Evolutionary conservation across 2,113 vertebrate genomes (phyloP).

Genomic region (Triplophysa tibetana): DNA sequence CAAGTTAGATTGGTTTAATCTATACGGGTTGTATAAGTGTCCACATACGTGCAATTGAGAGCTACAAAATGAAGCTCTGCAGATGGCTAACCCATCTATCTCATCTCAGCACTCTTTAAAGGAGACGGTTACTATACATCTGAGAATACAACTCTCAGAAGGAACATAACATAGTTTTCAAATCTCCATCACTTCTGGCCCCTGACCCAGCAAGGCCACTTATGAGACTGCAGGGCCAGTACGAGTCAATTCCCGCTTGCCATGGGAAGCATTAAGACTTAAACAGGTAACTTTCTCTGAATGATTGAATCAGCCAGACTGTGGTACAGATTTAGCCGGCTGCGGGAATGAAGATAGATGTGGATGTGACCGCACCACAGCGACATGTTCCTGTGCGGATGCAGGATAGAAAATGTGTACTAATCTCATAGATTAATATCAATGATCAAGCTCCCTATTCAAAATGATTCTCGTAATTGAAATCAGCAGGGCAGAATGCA

Average conservation of each 20-base stretch:
- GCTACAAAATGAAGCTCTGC: neutral
- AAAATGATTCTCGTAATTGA: constrained; percentile 70
- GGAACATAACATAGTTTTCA: constrained; percentile 61
- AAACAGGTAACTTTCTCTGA: neutral
- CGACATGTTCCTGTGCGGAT: constrained; percentile 42
- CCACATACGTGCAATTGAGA: neutral
- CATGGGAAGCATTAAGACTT: neutral
- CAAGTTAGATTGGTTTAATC: neutral
- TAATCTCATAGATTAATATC: constrained; percentile 71
- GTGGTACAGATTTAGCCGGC: neutral
- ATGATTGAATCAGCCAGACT: neutral
- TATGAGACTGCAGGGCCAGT: constrained; percentile 64
- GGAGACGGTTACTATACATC: constrained; percentile 60
- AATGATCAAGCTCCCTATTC: constrained; percentile 70
- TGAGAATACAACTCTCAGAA: constrained; percentile 54
- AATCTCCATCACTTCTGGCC: constrained; percentile 35
- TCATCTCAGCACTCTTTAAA: constrained; percentile 59
- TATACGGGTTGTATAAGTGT: neutral
- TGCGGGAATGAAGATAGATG: constrained; percentile 63
- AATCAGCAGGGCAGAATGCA: constrained; percentile 64
- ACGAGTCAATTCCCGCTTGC: constrained; percentile 16
- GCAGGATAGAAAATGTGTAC: constrained; percentile 63
- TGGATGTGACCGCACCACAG: constrained; percentile 57
- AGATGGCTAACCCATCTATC: constrained; percentile 11
- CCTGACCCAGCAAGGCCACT: constrained; percentile 60